Conservation (phyloP, 2,797 vertebrate species). For the Mormyrus hasselquistii region DNA sequence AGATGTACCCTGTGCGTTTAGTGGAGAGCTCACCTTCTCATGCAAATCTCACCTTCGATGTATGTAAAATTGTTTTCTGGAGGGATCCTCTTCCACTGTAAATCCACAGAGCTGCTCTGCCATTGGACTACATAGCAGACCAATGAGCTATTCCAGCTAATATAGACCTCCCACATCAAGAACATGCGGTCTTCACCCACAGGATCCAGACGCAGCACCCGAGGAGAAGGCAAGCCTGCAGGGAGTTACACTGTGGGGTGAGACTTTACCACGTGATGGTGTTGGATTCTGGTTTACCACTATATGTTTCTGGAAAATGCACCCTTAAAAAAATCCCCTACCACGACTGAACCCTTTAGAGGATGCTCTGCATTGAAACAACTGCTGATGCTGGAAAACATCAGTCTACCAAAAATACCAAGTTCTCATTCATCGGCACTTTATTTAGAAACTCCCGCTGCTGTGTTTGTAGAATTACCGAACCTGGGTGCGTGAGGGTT, state of each 20-base stretch:
- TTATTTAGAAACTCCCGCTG: neutral
- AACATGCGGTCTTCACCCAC: conserved; percentile 42
- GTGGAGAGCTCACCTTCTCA: neutral
- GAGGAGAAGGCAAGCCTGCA: conserved; percentile 50
- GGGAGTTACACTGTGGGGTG: conserved; percentile 21
- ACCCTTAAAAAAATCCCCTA: neutral
- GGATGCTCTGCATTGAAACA: neutral
- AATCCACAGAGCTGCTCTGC: conserved; percentile 31
- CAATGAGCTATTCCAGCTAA: neutral
- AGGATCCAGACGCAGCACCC: conserved; percentile 27
- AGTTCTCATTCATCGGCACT: neutral
- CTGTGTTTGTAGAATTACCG: neutral
- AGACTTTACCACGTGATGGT: neutral
- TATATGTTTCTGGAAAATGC: neutral
- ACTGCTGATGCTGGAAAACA: neutral
- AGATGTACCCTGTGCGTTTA: neutral
- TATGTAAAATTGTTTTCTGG: conserved; percentile 35
- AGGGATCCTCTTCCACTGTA: conserved; percentile 57
- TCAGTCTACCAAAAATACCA: neutral
- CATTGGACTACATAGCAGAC: conserved; percentile 67
- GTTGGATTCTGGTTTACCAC: neutral
- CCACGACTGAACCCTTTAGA: neutral
- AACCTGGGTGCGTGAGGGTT: conserved; percentile 48
- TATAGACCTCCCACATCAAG: conserved; percentile 23
- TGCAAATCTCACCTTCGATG: conserved; percentile 55